Evolutionary conservation across 2,113 vertebrate genomes (phyloP).

Genomic region (Hippocampus barbouri): DNA sequence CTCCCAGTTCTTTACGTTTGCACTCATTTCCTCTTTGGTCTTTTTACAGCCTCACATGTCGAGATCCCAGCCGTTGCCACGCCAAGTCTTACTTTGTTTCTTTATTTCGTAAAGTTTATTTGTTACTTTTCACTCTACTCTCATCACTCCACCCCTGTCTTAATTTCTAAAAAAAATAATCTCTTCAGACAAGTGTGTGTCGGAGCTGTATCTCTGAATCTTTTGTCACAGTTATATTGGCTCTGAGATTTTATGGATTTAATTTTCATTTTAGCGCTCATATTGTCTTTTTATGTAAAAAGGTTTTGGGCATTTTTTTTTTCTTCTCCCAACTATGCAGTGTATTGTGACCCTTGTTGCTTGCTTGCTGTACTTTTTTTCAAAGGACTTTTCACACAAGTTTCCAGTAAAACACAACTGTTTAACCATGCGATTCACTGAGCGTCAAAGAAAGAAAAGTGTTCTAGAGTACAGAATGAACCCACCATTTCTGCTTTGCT

Average conservation of each 20-base stretch:
- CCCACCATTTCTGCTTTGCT: conserved; percentile 52
- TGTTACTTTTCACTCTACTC: too few species aligned
- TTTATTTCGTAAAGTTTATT: too few species aligned
- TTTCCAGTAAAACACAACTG: too few species aligned
- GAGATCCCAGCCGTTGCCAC: too few species aligned
- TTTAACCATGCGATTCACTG: background rate
- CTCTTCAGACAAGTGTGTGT: background rate
- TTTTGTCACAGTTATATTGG: background rate
- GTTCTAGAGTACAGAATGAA: background rate
- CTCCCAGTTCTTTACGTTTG: too few species aligned
- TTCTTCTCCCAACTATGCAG: background rate
- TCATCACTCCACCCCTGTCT: too few species aligned
- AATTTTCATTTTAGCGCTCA: background rate
- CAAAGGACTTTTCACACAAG: too few species aligned
- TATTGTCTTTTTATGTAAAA: background rate
- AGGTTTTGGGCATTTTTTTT: background rate
- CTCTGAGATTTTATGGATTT: background rate
- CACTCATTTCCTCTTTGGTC: too few species aligned
- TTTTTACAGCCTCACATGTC: too few species aligned
- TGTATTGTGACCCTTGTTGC: background rate
- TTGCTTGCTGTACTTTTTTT: background rate
- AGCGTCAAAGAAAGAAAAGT: background rate
- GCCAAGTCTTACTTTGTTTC: too few species aligned
- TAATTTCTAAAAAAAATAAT: too few species aligned
- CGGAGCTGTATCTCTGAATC: background rate